Conservation (phyloP, 2,888 invertebrate genomes). For the Limenitis camilla region DNA sequence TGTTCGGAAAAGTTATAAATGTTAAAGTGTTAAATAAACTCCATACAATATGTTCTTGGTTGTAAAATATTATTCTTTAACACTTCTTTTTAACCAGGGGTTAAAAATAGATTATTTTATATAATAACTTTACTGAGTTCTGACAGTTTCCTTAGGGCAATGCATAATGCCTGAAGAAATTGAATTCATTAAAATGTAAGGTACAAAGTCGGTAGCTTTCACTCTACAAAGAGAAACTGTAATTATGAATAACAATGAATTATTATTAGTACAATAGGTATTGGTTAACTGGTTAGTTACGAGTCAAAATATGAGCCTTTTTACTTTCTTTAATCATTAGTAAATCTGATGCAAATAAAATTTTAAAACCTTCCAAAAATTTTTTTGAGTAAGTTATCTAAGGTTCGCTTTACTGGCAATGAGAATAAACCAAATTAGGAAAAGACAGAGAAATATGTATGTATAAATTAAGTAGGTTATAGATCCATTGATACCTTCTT, state of each 20-base stretch:
- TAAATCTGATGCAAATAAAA: background rate
- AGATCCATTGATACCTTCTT: no score
- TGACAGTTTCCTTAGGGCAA: conserved; percentile 14
- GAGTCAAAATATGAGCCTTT: background rate
- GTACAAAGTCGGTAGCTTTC: conserved; percentile 34
- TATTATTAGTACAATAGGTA: conserved; percentile 3
- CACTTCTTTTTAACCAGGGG: no score
- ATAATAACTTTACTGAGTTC: background rate
- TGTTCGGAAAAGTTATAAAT: background rate
- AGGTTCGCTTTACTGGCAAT: no score
- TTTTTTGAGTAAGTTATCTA: no score
- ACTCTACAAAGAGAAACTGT: conserved; percentile 27
- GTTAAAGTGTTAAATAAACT: background rate
- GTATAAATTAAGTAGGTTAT: no score
- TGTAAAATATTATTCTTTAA: no score
- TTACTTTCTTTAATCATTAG: background rate
- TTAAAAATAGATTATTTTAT: no score
- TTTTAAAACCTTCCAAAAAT: no score
- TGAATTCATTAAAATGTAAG: conserved; percentile 32
- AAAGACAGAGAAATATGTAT: no score
- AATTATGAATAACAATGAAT: conserved; percentile 24
- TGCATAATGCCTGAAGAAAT: conserved; percentile 30
- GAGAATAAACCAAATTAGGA: no score
- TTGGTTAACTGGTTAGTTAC: background rate
- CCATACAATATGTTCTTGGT: no score